These are phyloP conservation scores for Desmophyllum pertusum DNA, from an alignment of 92 coral and sea anemone species.

Conservation along the genomic window DNA sequence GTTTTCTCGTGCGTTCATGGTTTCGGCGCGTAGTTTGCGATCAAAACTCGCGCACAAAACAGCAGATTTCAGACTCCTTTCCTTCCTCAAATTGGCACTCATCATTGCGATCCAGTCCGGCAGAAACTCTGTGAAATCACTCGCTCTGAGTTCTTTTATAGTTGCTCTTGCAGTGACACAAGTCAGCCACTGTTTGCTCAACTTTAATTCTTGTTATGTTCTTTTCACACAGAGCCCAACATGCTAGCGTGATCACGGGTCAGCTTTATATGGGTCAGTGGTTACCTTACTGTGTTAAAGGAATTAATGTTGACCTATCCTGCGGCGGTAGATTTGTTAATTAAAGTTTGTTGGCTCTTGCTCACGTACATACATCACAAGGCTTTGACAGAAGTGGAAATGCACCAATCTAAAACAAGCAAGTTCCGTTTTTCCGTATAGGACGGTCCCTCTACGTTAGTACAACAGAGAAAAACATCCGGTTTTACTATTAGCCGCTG, in stretches of 20 bases:
- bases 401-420: not conserved
- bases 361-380: not conserved
- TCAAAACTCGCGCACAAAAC: conserved; percentile 43
- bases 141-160: no score
- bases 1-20: conserved; percentile 37
- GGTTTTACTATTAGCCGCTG: not conserved
- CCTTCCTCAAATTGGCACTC: conserved; percentile 2
- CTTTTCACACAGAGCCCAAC: not conserved
- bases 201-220: not conserved
- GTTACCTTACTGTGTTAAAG: not conserved
- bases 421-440: not conserved
- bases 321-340: conserved; percentile 1
- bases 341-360: not conserved
- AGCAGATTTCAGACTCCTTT: not conserved
- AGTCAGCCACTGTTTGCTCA: not conserved
- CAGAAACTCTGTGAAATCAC: no score
- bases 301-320: conserved; percentile 12
- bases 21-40: conserved; percentile 25
- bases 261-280: conserved; percentile 17
- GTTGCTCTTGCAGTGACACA: not conserved
- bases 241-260: not conserved
- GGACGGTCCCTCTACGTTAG: not conserved
- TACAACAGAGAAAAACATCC: not conserved
- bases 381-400: not conserved
- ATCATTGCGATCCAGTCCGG: not conserved